Percentiles rank a stretch among this genome's conserved stretches.
These are phyloP conservation scores for Xyrichtys novacula DNA, from an alignment of 2,797 vertebrate species.

Conservation along the genomic window DNA sequence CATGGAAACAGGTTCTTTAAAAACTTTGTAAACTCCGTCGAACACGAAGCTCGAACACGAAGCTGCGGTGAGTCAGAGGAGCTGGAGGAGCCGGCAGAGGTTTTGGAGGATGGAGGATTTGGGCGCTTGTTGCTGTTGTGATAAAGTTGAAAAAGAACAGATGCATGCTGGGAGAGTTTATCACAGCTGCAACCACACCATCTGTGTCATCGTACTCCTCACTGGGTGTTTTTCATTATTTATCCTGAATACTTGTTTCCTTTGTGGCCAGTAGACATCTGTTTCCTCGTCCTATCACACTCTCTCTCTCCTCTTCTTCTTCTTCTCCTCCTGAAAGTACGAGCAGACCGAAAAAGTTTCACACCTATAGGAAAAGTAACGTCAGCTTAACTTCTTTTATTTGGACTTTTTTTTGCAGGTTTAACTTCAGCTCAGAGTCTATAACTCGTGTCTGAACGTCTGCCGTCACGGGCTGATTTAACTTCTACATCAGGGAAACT, in stretches of 20 bases:
- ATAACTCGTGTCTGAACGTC: neutral
- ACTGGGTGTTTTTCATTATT: conserved; percentile 56
- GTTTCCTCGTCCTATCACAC: neutral
- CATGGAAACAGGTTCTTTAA: too few relatives aligned
- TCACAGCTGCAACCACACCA: conserved; percentile 53
- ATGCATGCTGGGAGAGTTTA: conserved; percentile 72
- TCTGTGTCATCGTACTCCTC: conserved; percentile 59
- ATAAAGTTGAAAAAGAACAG: conserved; percentile 58
- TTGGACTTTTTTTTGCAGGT: neutral
- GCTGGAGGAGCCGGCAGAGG: conserved; percentile 7
- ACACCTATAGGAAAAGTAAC: neutral
- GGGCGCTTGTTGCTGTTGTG: conserved; percentile 16
- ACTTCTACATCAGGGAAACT: neutral
- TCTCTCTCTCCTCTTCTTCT: neutral
- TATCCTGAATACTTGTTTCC: conserved; percentile 35
- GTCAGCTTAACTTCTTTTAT: neutral
- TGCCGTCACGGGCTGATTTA: neutral
- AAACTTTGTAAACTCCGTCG: too few relatives aligned
- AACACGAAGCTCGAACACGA: too few relatives aligned
- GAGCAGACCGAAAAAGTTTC: neutral
- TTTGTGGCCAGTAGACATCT: conserved; percentile 1
- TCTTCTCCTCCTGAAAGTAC: neutral
- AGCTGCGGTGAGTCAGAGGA: neutral
- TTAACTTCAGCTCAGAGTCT: neutral
- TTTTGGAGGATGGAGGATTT: conserved; percentile 7